Evolutionary conservation across 1,140 invertebrate species (phyloP), one percentile per base, ranked within the genome.

Genomic region (Ladona fulva): DNA sequence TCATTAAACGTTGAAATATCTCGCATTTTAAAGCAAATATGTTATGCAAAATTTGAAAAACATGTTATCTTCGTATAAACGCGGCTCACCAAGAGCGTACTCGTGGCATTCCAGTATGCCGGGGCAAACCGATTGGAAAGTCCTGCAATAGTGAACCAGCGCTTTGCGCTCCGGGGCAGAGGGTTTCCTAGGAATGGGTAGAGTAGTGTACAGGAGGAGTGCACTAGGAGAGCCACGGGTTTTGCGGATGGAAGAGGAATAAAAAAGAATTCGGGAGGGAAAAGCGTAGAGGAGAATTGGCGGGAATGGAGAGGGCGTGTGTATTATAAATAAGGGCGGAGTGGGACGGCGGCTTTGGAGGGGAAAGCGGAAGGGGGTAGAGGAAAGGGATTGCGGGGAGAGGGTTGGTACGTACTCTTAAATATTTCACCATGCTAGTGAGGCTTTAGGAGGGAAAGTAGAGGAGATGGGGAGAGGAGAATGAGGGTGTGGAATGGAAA

Each of bases 251-350:
- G 52, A 22, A 19, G 1, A 19, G n/a, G 44, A 66, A 66, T 6
- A 66, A 16, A 22, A 12, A 22, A 66, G 52, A 22, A 12, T 66
- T 66, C 5, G 52, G 52, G 52, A 19, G 52, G 52, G 44, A 11
- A n/a, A n/a, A n/a, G n/a, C n/a, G n/a, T n/a, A n/a, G n/a, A n/a
- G n/a, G n/a, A n/a, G n/a, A n/a, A n/a, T n/a, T 19, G 52, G 3
- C 14, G 52, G 52, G 52, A 66, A 12, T 1, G 52, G n/a, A 66
- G 52, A 1, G 3, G 52, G 52, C 52, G 52, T 66, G 14, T 66
- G 52, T 66, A 66, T 66, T 66, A 66, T 66, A 66, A 66, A 66
- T 66, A 66, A 66, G 52, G 52, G 14, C n/a, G 52, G n/a, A 66
- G 52, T 22, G 52, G n/a, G 52, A 22, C 14, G n/a, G 14, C 52